Percentiles rank a stretch among this genome's conserved stretches.
phyloP scores from a whole-genome alignment of 1,140 invertebrate genomes.

The Drosophila lacertosa region DNA sequence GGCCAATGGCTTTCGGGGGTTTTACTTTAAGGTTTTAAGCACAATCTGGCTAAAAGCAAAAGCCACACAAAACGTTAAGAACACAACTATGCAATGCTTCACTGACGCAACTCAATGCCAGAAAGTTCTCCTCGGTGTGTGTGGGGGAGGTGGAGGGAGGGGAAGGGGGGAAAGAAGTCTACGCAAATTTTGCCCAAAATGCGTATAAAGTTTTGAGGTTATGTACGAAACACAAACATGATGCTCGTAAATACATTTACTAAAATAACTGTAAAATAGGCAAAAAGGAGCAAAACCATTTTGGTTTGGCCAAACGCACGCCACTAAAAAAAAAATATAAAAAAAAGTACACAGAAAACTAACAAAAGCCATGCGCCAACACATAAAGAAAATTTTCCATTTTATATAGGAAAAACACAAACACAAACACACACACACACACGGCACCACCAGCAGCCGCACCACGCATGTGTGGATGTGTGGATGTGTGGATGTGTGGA shows the following conservation, averaged over 20 bases:
- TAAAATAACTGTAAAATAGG: constrained; percentile 66
- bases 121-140: constrained; percentile 65
- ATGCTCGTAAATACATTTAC: constrained; percentile 79
- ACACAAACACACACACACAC: constrained; percentile 56
- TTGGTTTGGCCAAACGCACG: constrained; percentile 42
- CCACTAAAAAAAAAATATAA: constrained; percentile 50
- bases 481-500: constrained; percentile 62
- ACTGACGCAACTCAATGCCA: constrained; percentile 61
- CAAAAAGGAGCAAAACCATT: constrained; percentile 9
- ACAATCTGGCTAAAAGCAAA: constrained; percentile 74
- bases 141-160: too few relatives aligned
- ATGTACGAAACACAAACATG: constrained; percentile 65
- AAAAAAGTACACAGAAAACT: too few relatives aligned
- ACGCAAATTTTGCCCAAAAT: constrained; percentile 77
- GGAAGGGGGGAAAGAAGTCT: constrained; percentile 59
- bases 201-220: constrained; percentile 79
- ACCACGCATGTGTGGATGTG: constrained; percentile 55
- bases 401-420: constrained; percentile 69
- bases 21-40: constrained; percentile 27
- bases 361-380: constrained; percentile 69
- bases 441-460: constrained; percentile 32
- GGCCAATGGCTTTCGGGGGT: constrained; percentile 8
- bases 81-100: constrained; percentile 70
- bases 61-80: constrained; percentile 64
- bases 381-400: constrained; percentile 80